phyloP scores from a whole-genome alignment of 2,888 invertebrate species.

The Brachypalpus laphriformis region DNA sequence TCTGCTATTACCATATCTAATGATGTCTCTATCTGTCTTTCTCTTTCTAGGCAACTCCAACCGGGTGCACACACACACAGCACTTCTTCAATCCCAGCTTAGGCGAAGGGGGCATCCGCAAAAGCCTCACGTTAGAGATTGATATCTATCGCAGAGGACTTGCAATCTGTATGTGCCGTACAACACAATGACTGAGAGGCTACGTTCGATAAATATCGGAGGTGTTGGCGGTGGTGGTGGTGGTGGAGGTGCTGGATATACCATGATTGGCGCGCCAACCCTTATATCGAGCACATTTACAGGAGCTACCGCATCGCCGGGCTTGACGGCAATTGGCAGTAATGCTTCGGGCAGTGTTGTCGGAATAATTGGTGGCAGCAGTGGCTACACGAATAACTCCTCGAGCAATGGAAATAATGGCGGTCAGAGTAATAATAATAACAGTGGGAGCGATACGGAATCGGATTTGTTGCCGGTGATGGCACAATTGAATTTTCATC shows the following conservation, averaged over 20 bases:
- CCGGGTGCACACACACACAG: not conserved
- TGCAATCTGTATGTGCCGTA: conserved; percentile 59
- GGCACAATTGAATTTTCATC: conserved; percentile 80
- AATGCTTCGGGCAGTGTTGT: conserved; percentile 43
- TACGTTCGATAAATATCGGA: conserved; percentile 71
- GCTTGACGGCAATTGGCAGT: conserved; percentile 55
- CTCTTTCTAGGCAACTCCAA: conserved; percentile 35
- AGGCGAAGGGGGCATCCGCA: not conserved
- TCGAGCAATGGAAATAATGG: conserved; percentile 45
- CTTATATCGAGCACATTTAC: conserved; percentile 78
- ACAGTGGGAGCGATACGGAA: conserved; percentile 77
- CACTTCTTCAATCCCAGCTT: conserved; percentile 17
- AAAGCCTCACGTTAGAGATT: not conserved
- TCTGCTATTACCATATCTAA: conserved; percentile 29
- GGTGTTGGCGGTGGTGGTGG: conserved; percentile 60
- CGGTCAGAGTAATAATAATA: conserved; percentile 67
- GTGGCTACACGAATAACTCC: conserved; percentile 56
- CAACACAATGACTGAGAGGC: conserved; percentile 64
- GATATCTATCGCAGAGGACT: conserved; percentile 39
- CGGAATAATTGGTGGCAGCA: conserved; percentile 56
- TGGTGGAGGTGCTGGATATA: conserved; percentile 52
- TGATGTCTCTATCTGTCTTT: conserved; percentile 13
- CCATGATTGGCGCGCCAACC: conserved; percentile 77
- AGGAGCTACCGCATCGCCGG: conserved; percentile 74
- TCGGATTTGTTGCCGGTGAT: conserved; percentile 75